phyloP scores from a whole-genome alignment of 2,113 vertebrate genomes.

The Megaceryle maxima region DNA sequence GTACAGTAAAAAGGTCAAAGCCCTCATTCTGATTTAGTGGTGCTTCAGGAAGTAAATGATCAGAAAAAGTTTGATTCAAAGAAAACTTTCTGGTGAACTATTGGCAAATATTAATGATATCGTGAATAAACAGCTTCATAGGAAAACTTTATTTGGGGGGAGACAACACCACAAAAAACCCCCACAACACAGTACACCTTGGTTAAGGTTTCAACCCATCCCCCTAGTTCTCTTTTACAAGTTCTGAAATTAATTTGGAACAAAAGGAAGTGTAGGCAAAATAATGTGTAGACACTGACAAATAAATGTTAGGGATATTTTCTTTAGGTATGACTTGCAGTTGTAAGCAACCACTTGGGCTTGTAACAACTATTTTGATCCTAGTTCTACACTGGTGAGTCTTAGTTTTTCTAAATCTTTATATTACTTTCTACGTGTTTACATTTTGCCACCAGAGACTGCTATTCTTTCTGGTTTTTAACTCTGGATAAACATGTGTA shows the following conservation, averaged over 20 bases:
- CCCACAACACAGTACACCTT: background rate
- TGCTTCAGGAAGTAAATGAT: background rate
- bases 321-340: background rate
- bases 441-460: background rate
- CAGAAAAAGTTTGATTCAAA: background rate
- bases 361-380: background rate
- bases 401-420: background rate
- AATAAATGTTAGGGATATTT: background rate
- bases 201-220: background rate
- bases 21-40: background rate
- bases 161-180: no score
- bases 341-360: background rate
- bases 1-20: background rate
- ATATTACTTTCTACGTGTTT: background rate
- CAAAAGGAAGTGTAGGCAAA: background rate
- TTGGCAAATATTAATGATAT: background rate
- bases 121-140: background rate
- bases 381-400: background rate
- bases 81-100: background rate
- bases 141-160: background rate
- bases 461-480: background rate
- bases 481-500: background rate
- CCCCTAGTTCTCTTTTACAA: background rate
- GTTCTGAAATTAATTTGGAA: background rate
- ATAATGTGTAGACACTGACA: background rate